Evolutionary conservation across 1,140 invertebrate species (phyloP).

Genomic region (Drosophila miranda): DNA sequence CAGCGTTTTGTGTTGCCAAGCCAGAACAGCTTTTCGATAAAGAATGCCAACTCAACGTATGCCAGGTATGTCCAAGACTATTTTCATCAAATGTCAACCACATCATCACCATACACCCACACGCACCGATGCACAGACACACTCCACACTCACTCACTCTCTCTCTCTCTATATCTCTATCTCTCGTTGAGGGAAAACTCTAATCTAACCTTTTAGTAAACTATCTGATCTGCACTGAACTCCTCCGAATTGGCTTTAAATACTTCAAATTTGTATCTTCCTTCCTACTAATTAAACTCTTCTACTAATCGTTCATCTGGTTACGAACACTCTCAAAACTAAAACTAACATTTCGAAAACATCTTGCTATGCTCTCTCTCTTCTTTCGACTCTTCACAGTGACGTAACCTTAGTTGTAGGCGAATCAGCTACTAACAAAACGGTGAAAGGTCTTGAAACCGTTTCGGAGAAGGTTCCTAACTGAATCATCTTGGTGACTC

Average conservation of each 20-base stretch:
- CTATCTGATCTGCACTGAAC: conserved; percentile 25
- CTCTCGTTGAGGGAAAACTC: not conserved
- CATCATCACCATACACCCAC: conserved; percentile 13
- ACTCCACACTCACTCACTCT: conserved; percentile 21
- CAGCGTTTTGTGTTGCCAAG: conserved; percentile 79
- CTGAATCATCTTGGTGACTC: conserved; percentile 37
- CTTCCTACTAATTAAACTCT: conserved; percentile 16
- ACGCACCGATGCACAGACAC: conserved; percentile 37
- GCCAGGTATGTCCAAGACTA: conserved; percentile 74
- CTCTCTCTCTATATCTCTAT: conserved; percentile 9
- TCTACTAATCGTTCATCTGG: conserved; percentile 43
- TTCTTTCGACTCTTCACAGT: conserved; percentile 73
- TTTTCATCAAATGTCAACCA: conserved; percentile 12
- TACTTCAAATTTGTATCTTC: conserved; percentile 14
- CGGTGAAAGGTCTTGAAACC: conserved; percentile 66
- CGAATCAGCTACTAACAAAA: conserved; percentile 58
- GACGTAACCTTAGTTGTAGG: conserved; percentile 75
- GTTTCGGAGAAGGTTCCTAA: conserved; percentile 76
- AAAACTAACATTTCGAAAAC: conserved; percentile 59
- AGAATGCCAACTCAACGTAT: conserved; percentile 79
- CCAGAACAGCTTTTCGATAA: conserved; percentile 79
- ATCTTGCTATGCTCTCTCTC: conserved; percentile 58
- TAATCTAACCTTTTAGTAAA: conserved; percentile 22
- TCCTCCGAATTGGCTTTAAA: conserved; percentile 8
- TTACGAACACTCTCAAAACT: conserved; percentile 32